Percentiles rank a stretch among this genome's conserved stretches.
These are phyloP conservation scores for Lacanobia wlatinum DNA, from an alignment of 2,888 invertebrate species.

Conservation along the genomic window DNA sequence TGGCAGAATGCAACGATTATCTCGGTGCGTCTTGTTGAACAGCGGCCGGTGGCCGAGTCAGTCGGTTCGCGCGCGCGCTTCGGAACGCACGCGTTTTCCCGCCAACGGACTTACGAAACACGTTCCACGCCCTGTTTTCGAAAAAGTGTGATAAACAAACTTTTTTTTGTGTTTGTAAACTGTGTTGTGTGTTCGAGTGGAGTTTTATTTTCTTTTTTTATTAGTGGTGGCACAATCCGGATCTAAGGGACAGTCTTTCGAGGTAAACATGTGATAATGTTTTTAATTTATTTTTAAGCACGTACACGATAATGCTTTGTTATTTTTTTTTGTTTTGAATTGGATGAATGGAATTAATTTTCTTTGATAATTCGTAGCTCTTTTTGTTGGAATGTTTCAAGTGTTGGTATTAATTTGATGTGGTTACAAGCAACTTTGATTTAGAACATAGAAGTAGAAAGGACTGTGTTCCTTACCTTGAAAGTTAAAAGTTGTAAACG, in stretches of 20 bases:
- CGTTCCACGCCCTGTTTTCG: slow-evolving; percentile 71
- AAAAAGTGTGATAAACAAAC: slow-evolving; percentile 70
- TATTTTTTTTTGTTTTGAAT: slow-evolving; percentile 68
- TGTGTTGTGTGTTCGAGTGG: slow-evolving; percentile 74
- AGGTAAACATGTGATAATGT: slow-evolving; percentile 77
- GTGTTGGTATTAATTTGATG: slow-evolving; percentile 15
- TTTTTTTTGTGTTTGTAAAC: slow-evolving; percentile 70
- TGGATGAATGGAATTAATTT: slow-evolving; percentile 57
- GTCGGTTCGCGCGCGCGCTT: slow-evolving; percentile 78
- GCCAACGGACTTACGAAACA: slow-evolving; percentile 70
- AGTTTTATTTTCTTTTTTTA: slow-evolving; percentile 59
- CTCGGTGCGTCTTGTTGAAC: slow-evolving; percentile 69
- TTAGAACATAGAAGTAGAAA: slow-evolving; percentile 58
- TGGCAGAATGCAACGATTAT: slow-evolving; percentile 78
- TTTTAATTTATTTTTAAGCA: slow-evolving; percentile 72
- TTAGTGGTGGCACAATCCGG: slow-evolving; percentile 67
- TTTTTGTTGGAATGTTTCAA: slow-evolving; percentile 19
- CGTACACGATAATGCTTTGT: slow-evolving; percentile 66
- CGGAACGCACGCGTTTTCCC: slow-evolving; percentile 72
- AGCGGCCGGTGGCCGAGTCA: slow-evolving; percentile 69
- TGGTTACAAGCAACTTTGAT: slow-evolving; percentile 1
- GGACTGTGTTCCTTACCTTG: slow-evolving; percentile 64
- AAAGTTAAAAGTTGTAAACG: slow-evolving; percentile 62
- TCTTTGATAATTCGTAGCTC: slow-evolving; percentile 41
- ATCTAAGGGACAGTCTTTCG: slow-evolving; percentile 69